These are phyloP conservation scores for Hylomyscus alleni DNA, from an alignment of 2,797 vertebrate species.

Conservation along the genomic window DNA sequence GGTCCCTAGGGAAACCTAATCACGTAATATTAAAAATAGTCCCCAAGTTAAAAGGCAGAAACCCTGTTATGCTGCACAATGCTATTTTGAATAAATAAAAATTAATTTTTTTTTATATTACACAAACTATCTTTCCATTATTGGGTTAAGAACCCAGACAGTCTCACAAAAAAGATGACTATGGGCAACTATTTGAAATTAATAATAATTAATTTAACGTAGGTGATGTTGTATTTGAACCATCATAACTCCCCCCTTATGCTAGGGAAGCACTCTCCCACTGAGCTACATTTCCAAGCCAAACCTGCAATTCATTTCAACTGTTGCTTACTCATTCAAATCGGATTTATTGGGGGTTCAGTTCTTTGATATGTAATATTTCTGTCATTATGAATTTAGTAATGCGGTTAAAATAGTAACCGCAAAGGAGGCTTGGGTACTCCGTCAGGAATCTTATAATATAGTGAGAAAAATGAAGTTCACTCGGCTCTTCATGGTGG, in stretches of 20 bases:
- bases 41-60: conserved; percentile 72
- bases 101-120: not conserved
- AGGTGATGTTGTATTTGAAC: not conserved
- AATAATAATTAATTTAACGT: conserved; percentile 58
- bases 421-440: not conserved
- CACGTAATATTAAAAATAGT: conserved; percentile 49
- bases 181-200: conserved; percentile 6
- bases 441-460: not conserved
- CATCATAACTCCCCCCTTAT: not conserved
- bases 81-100: conserved; percentile 59
- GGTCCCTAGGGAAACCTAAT: conserved; percentile 53
- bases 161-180: conserved; percentile 22
- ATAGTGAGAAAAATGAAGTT: not conserved
- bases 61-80: not conserved
- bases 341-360: not conserved
- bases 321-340: not conserved
- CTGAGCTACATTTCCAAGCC: not conserved
- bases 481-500: not conserved
- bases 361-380: not conserved
- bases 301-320: not conserved
- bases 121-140: conserved; percentile 54
- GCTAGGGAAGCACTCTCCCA: too few relatives aligned
- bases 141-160: not conserved
- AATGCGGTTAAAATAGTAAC: not conserved
- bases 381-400: not conserved